Base-by-base conservation (phyloP, 2,113 vertebrate genomes). In the Bombycilla garrulus region DNA sequence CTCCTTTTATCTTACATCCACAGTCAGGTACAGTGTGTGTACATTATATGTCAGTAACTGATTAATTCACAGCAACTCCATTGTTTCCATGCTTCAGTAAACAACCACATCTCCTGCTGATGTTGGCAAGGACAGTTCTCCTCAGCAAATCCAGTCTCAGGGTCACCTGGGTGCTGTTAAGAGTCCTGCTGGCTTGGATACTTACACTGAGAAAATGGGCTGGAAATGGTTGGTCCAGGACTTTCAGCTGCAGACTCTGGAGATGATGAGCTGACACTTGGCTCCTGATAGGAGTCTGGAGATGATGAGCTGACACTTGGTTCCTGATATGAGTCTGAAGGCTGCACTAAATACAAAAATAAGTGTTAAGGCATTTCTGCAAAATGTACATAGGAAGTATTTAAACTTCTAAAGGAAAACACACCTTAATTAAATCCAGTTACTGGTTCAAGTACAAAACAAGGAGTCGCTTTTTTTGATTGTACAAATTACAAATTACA, bases 181-280 rank as follows among this genome's bases (percentile, higher is more conserved):
- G 42, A n/a, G 42, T 29, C 38, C 50, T 1, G 10, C n/a, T 79
- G 40, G 48, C 45, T 58, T 61, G 81, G 42, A 76, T 87, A 97
- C 97, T 98, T 88, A 98, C 97, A 94, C 17, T 56, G 96, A 84
- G 89, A 92, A 89, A 97, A 95, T 2, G 11, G 90, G n/a, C 91
- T 95, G 58, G 89, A 77, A 88, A 18, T 21, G 11, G 5, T 3
- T 20, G 53, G 28, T 29, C 70, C 57, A 81, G 87, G 60, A 48
- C 29, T 80, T 44, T 33, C 29, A 65, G 58, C 57, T 42, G 42
- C 70, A 51, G 84, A 5, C 22, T 65, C 58, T 45, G 79, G 18
- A 76, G 79, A 13, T 42, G 60, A 56, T 29, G 65, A 72, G 73
- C 56, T 81, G 69, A 22, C 54, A 48, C 22, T 66, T 20, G 61